Evolutionary conservation across 2,797 vertebrate species (phyloP).

Genomic region (Scolopax rusticola): DNA sequence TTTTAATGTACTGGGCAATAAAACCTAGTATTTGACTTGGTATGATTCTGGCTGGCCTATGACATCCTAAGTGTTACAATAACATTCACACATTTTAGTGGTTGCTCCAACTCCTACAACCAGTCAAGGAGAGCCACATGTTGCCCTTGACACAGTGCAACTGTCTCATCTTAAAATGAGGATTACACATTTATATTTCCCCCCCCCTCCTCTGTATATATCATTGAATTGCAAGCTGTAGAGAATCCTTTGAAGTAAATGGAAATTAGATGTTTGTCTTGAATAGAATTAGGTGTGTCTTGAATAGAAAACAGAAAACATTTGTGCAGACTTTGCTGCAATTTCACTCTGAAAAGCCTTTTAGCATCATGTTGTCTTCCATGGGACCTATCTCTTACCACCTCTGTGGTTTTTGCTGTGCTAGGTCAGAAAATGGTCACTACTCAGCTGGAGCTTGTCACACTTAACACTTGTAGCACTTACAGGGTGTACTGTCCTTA

Average conservation of each 20-base stretch:
- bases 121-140: not conserved
- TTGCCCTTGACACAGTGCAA: not conserved
- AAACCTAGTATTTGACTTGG: not conserved
- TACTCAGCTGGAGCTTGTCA: not conserved
- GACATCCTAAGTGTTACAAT: conserved; percentile 1
- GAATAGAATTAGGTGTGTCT: not conserved
- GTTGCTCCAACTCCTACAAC: not conserved
- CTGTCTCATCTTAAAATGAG: not conserved
- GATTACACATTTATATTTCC: not conserved
- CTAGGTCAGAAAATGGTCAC: not conserved
- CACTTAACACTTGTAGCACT: not conserved
- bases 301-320: not conserved
- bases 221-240: not conserved
- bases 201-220: not conserved
- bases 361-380: not conserved
- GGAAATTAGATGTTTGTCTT: not conserved
- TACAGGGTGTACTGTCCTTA: not conserved
- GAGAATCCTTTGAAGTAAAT: not conserved
- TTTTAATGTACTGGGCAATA: conserved; percentile 11
- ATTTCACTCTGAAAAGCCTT: not conserved
- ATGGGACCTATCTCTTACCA: not conserved
- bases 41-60: conserved; percentile 1
- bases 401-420: not conserved
- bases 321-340: not conserved
- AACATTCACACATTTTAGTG: not conserved